phyloP scores from a whole-genome alignment of 1,140 invertebrate genomes.

The Zaprionus ghesquierei region DNA sequence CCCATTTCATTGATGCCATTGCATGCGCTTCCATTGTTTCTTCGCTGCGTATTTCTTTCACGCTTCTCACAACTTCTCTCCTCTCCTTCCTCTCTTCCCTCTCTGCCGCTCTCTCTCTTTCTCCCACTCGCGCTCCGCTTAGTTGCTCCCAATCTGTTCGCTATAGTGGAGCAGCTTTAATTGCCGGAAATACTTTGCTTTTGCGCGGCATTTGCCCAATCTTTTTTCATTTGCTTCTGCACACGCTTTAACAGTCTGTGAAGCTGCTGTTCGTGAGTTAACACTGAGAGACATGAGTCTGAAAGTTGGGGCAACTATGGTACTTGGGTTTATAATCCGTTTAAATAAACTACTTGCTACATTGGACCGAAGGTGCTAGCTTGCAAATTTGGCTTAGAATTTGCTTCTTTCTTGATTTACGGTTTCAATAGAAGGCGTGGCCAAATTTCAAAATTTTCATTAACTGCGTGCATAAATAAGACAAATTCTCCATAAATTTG shows the following conservation, averaged over 20 bases:
- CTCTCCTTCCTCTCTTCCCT: not conserved
- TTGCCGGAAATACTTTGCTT: not conserved
- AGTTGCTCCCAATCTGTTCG: not conserved
- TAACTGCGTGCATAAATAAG: not conserved
- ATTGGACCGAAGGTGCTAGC: no score
- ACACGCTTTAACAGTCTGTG: not conserved
- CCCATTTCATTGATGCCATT: not conserved
- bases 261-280: not conserved
- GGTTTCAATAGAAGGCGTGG: no score
- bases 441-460: not conserved
- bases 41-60: not conserved
- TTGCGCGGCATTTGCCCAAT: not conserved
- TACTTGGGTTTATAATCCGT: no score
- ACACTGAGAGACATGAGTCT: not conserved
- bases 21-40: not conserved
- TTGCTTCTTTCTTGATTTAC: no score
- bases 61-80: not conserved
- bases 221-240: not conserved
- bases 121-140: not conserved
- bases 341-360: no score
- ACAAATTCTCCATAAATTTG: not conserved
- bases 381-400: no score
- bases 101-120: not conserved
- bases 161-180: not conserved
- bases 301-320: not conserved